Base-by-base conservation (phyloP, 2,113 vertebrate species). In the Ictalurus furcatus region DNA sequence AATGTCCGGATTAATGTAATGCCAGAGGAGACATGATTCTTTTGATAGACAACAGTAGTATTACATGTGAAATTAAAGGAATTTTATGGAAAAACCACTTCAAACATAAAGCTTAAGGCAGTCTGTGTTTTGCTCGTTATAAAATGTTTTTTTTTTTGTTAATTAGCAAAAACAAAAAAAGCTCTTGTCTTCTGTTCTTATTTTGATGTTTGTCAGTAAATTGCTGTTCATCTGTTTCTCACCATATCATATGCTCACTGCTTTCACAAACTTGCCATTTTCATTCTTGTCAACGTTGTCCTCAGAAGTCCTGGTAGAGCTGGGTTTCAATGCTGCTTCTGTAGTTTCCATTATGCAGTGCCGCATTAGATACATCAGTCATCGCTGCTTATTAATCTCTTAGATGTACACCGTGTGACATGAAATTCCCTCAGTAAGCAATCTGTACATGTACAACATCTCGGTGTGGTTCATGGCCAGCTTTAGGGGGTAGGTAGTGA, bases 201-300 rank as follows among this genome's bases (percentile, higher is more conserved):
- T 86, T 92, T 94, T 91, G 76, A 86, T 91, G 93, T 95, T 93
- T 93, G 94, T 95, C 93, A 92, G 92, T 93, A 92, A 94, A 90
- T 93, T 88, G 93, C 92, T 91, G 92, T 87, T 92, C 94, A 93
- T 92, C 85, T 89, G 90, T 92, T 92, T 92, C 91, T 86, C 65
- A 79, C 84, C 25, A 9, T 89, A 80, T 88, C 89, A 92, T 92
- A 84, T 85, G 63, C 78, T 58, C 85, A 61, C 88, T 87, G 87
- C 88, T 6, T 91, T 88, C 56, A 91, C 92, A 91, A 89, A 44
- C 90, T 30, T 34, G 88, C 82, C 11, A 78, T 76, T 67, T 65
- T 59, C 74, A 89, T 85, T 59, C 65, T 74, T 71, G 74, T 85
- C 88, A 89, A 19, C 48, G 25, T 73, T 85, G 80, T 34, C 12